phyloP scores from a whole-genome alignment of 2,113 vertebrate genomes.

The Sakesphorus luctuosus region DNA sequence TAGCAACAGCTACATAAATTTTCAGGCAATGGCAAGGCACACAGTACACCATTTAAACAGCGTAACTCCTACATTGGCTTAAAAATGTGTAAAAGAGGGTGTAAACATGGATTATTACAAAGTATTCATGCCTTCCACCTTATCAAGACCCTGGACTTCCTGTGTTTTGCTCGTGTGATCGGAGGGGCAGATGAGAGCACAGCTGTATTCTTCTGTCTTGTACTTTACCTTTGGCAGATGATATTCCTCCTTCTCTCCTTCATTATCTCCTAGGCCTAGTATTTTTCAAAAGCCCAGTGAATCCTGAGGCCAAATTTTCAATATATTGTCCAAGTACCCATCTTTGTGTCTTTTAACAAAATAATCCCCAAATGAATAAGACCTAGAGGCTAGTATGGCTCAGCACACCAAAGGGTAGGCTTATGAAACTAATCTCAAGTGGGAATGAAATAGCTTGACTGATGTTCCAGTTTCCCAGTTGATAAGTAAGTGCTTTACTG shows the following conservation, averaged over 20 bases:
- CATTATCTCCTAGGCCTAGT: not conserved
- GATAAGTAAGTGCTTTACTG: not conserved
- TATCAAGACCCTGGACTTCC: not conserved
- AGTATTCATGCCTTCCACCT: not conserved
- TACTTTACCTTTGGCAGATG: not conserved
- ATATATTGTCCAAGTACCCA: not conserved
- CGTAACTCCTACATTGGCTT: constrained; percentile 4
- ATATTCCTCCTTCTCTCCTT: not conserved
- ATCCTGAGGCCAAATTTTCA: not conserved
- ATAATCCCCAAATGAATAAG: not conserved
- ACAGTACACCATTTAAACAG: constrained; percentile 9
- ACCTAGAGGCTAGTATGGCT: not conserved
- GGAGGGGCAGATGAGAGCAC: not conserved
- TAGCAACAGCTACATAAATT: constrained; percentile 56
- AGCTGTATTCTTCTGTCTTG: not conserved
- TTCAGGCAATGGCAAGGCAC: constrained; percentile 10
- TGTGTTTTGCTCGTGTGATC: not conserved
- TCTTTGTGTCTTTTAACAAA: not conserved
- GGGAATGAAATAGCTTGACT: not conserved
- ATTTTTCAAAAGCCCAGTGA: not conserved
- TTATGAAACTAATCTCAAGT: not conserved
- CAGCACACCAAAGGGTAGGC: not conserved
- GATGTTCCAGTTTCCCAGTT: not conserved
- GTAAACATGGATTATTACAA: not conserved
- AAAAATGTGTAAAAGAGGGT: not conserved